Percentiles rank a stretch among this genome's conserved stretches.
phyloP scores from a whole-genome alignment of 2,113 vertebrate species.

The Sorex fumeus region DNA sequence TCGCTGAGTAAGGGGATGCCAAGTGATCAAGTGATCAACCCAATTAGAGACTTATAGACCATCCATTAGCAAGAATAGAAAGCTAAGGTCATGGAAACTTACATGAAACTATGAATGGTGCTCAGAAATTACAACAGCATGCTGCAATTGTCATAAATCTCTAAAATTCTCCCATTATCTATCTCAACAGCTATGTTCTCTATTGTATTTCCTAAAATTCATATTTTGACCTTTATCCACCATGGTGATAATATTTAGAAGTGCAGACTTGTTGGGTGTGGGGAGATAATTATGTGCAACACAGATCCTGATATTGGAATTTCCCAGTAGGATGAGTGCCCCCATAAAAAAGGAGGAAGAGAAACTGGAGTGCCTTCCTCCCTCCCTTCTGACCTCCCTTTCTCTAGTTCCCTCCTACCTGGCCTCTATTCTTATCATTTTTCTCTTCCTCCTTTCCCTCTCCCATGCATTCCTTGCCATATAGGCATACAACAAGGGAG shows the following conservation, averaged over 20 bases:
- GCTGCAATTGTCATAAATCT: background rate
- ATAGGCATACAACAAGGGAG: background rate
- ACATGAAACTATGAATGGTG: background rate
- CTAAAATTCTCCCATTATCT: background rate
- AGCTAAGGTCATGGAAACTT: no score
- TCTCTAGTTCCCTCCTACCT: no score
- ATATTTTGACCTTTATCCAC: background rate
- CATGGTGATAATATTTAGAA: background rate
- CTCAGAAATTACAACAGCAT: background rate
- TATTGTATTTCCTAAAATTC: background rate
- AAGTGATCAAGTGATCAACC: no score
- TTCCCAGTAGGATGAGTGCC: background rate
- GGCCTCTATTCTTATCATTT: background rate
- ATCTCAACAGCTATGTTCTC: background rate
- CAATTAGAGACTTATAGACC: background rate
- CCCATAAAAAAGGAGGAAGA: background rate
- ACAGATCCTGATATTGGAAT: background rate
- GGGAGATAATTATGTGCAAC: background rate
- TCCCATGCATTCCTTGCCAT: background rate
- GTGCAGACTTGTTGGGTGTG: no score
- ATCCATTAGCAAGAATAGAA: background rate
- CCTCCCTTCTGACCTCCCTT: no score
- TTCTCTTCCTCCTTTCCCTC: rapidly evolving
- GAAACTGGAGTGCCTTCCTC: background rate
- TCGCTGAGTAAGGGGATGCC: no score